Conservation (phyloP, 2,888 invertebrate species). For the Euphydryas editha region DNA sequence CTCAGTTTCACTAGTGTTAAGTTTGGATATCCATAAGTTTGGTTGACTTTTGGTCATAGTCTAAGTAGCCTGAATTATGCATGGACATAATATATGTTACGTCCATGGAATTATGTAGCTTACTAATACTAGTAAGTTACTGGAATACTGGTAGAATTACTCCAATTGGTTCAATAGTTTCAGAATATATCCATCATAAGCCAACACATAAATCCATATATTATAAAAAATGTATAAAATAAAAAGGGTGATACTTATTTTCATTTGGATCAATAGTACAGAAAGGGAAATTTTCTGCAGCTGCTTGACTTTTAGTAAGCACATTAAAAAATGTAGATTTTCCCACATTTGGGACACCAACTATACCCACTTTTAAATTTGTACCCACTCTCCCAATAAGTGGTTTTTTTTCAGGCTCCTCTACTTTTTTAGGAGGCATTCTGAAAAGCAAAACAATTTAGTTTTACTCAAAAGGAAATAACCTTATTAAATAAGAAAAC, state of each 20-base stretch:
- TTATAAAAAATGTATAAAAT: conserved; percentile 14
- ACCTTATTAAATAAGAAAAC: background rate
- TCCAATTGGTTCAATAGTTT: no score
- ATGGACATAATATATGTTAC: no score
- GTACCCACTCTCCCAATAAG: conserved; percentile 98
- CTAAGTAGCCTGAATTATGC: no score
- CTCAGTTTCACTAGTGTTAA: no score
- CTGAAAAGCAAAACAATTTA: conserved; percentile 46
- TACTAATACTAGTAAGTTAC: no score
- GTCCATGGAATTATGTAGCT: no score
- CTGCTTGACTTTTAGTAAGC: conserved; percentile 97
- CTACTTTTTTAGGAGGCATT: conserved; percentile 95
- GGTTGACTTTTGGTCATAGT: no score
- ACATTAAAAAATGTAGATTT: conserved; percentile 99
- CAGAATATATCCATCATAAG: no score
- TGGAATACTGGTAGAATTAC: no score
- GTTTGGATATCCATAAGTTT: no score
- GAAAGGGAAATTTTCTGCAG: conserved; percentile 99
- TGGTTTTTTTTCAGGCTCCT: conserved; percentile 94
- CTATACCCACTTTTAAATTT: conserved; percentile 97
- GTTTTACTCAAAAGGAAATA: background rate
- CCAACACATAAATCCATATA: no score
- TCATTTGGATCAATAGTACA: conserved; percentile 99
- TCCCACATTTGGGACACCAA: conserved; percentile 98
- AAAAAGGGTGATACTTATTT: conserved; percentile 92